Percentiles rank a stretch among this genome's conserved stretches.
Conservation (phyloP, 2,888 invertebrate genomes). For the Chrysotoxum bicinctum region DNA sequence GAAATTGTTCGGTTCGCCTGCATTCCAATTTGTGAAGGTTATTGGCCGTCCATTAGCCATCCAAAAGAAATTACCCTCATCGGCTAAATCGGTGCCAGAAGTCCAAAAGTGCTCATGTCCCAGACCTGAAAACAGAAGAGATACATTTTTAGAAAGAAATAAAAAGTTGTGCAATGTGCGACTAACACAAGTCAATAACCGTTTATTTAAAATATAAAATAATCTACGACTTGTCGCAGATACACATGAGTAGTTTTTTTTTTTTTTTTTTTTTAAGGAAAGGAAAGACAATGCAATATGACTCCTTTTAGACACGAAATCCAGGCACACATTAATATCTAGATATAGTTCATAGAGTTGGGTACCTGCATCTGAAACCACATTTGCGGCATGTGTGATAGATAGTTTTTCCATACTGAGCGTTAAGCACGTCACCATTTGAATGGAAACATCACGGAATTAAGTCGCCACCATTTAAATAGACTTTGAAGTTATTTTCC, state of each 20-base stretch:
- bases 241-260: slow-evolving; percentile 7
- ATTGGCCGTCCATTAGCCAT: slow-evolving; percentile 94
- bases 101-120: slow-evolving; percentile 97
- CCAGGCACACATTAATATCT: background rate
- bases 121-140: slow-evolving; percentile 84
- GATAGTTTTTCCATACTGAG: slow-evolving; percentile 27
- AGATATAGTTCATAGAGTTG: slow-evolving; percentile 5
- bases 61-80: slow-evolving; percentile 96
- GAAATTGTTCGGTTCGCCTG: slow-evolving; percentile 96
- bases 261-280: background rate
- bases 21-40: slow-evolving; percentile 96
- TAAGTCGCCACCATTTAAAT: slow-evolving; percentile 66
- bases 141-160: background rate
- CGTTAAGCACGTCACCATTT: slow-evolving; percentile 37
- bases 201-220: slow-evolving; percentile 3
- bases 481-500: slow-evolving; percentile 53
- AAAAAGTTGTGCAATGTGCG: slow-evolving; percentile 13
- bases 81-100: slow-evolving; percentile 94
- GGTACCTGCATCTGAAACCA: slow-evolving; percentile 37
- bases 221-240: slow-evolving; percentile 8
- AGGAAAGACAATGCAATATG: slow-evolving; percentile 60
- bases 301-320: slow-evolving; percentile 43
- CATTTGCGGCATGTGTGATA: slow-evolving; percentile 35
- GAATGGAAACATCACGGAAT: slow-evolving; percentile 58
- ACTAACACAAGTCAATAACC: slow-evolving; percentile 41